Evolutionary conservation across 2,113 vertebrate species (phyloP), one percentile per base, ranked within the genome.

Genomic region (Pipra filicauda): DNA sequence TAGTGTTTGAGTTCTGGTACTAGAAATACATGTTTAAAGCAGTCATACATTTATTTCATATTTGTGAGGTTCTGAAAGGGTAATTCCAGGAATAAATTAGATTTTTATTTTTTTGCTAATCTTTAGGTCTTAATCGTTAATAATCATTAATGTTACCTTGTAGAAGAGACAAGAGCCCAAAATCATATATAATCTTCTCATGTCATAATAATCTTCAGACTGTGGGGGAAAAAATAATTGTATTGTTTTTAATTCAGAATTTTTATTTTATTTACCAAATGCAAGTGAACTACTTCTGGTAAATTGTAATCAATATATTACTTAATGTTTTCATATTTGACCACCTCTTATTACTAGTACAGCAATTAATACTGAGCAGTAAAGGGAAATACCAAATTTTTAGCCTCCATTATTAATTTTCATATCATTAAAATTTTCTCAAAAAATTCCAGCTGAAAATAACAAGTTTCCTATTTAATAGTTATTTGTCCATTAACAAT

Each of bases 81-180:
- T 77, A 66, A 88, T 8, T 94, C 41, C 31, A 82, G 22, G 15
- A 83, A 27, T 57, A 21, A 37, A n/a, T 82, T 64, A 81, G n/a
- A 69, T 31, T 93, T 75, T 37, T 61, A 70, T 16, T 3, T 26
- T 66, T 94, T 94, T 85, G 58, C 59, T 95, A 65, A 69, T 52
- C 26, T 81, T 94, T 61, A 78, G 48, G 33, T 27, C 76, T 82
- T 74, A 89, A 67, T 69, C 33, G 66, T 75, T 65, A 65, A 30
- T 74, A 89, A 67, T 69, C 33, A 69, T 75, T 65, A 65, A 30
- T 59, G 97, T 49, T 94, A 99, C 99, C 99, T 99, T 99, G 92
- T 99, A 99, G 97, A 99, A 99, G 55, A 99, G 98, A 96, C 99
- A 99, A 78, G 99, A 99, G 48, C 99, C 99, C 83, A 99, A 96